Evolutionary conservation across 2,888 invertebrate genomes (phyloP).

Genomic region (Griposia aprilina): DNA sequence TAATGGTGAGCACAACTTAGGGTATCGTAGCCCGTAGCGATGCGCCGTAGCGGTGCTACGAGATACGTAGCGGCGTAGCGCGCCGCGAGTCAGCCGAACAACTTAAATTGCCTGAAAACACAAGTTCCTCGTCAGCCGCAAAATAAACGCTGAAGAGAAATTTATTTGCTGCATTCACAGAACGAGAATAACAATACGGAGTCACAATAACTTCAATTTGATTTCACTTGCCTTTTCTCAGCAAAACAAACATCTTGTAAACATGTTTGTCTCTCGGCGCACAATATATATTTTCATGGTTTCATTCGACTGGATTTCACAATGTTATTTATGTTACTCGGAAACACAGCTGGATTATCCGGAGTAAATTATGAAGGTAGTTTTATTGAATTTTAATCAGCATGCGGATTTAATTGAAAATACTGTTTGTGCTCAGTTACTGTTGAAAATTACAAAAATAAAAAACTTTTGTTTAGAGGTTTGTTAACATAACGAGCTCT

Average conservation of each 20-base stretch:
- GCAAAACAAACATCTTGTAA: slow-evolving; percentile 73
- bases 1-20: slow-evolving; percentile 52
- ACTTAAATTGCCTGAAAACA: slow-evolving; percentile 81
- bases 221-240: slow-evolving; percentile 68
- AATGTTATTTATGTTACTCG: slow-evolving; percentile 51
- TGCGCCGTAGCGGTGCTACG: slow-evolving; percentile 60
- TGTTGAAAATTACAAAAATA: not conserved
- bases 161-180: slow-evolving; percentile 73
- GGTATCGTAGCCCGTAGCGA: slow-evolving; percentile 70
- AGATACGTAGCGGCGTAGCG: slow-evolving; percentile 62
- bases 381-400: slow-evolving; percentile 47
- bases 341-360: slow-evolving; percentile 42
- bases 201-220: slow-evolving; percentile 77
- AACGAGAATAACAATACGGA: slow-evolving; percentile 73
- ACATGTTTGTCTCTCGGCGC: slow-evolving; percentile 80
- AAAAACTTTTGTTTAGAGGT: not conserved
- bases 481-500: slow-evolving; percentile 5
- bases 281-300: slow-evolving; percentile 54
- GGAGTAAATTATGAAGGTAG: slow-evolving; percentile 47
- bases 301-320: slow-evolving; percentile 49
- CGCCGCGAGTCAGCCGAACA: slow-evolving; percentile 68
- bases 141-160: slow-evolving; percentile 71
- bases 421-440: not conserved
- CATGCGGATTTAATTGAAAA: slow-evolving; percentile 21
- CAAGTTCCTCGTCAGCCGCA: slow-evolving; percentile 74